Evolutionary conservation across 2,797 vertebrate species (phyloP), one percentile per base, ranked within the genome.

Genomic region (Rhinichthys osculus): DNA sequence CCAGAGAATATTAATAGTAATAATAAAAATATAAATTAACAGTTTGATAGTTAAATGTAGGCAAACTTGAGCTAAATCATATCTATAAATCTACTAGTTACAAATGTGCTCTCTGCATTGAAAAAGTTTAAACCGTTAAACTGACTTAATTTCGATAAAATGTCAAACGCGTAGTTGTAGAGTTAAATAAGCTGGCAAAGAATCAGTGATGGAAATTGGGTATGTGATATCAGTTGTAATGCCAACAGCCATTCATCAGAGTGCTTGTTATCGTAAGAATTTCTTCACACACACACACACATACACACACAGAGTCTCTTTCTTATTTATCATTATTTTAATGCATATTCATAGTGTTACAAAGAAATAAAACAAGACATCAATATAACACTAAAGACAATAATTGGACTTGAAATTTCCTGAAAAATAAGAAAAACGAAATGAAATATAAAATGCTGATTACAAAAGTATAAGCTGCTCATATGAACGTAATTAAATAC

Each of bases 211-310:
- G 84, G 83, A 86, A 88, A 81, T 27, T 87, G 81, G 71, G 40
- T 81, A 84, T 74, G 57, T 83, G 83, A 86, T 87, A 88, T 87
- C 85, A 88, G 64, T 83, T 90, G 77, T 85, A 90, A 90, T 90
- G 88, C 59, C 83, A 85, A 50, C 62, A 87, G 71, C 80, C 77
- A 83, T 90, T 90, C 57, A 80, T 85, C 87, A 90, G 71, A 87
- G 64, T 50, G 76, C 89, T 90, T 84, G 87, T 87, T 90, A 88
- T 78, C 76, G 64, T 84, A 62, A 74, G 76, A 71, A 87, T 78
- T 85, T 84, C 77, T 84, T 87, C 59, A 62, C 11, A 83, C 33
- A 54, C 50, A 52, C 50, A 52, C 5, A 52, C 16, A 52, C 6
- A 19, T 16, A 5, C 47, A 50, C 14, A 16, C 47, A 40, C 35